These are phyloP conservation scores for Lasioglossum malachurum DNA, from an alignment of 2,888 invertebrate species.

Conservation along the genomic window DNA sequence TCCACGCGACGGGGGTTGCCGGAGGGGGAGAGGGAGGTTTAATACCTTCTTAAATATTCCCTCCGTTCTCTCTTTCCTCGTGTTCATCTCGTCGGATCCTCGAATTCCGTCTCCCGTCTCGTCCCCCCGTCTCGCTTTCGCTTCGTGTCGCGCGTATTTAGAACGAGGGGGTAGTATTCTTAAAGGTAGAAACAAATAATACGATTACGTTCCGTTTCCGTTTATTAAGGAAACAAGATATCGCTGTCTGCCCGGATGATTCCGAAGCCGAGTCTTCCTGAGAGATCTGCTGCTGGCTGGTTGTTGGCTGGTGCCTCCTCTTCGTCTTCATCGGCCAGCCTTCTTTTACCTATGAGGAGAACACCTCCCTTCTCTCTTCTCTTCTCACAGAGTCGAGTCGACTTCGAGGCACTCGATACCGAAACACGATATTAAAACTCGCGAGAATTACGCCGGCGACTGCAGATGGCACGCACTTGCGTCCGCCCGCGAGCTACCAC, in stretches of 20 bases:
- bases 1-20: conserved; percentile 61
- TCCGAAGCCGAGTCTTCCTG: conserved; percentile 64
- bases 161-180: conserved; percentile 74
- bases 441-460: conserved; percentile 77
- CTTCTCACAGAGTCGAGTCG: not conserved
- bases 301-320: not conserved
- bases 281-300: conserved; percentile 28
- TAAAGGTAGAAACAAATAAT: conserved; percentile 84
- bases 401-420: conserved; percentile 79
- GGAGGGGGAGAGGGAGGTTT: conserved; percentile 77
- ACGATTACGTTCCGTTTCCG: conserved; percentile 85
- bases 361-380: conserved; percentile 61
- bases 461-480: conserved; percentile 70
- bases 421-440: conserved; percentile 84
- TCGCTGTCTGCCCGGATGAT: conserved; percentile 74
- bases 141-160: conserved; percentile 71
- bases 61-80: conserved; percentile 75
- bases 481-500: conserved; percentile 31
- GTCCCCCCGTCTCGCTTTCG: conserved; percentile 22
- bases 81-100: conserved; percentile 56
- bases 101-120: conserved; percentile 49
- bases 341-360: conserved; percentile 62
- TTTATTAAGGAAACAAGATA: conserved; percentile 85
- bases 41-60: conserved; percentile 85
- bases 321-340: conserved; percentile 27